Conservation (phyloP, 2,113 vertebrate genomes). For the Trogon surrucura region DNA sequence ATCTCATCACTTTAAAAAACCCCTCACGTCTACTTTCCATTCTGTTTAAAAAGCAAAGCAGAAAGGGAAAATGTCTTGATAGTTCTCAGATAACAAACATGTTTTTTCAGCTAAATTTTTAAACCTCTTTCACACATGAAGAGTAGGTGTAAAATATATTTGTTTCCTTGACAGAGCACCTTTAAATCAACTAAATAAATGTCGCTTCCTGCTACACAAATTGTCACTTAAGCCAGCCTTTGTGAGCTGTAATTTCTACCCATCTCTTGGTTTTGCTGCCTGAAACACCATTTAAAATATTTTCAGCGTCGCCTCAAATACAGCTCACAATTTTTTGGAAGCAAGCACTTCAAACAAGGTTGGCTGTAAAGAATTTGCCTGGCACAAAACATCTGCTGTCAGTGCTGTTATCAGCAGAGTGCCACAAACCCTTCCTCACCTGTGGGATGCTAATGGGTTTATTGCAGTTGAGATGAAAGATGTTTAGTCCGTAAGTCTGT, state of each 20-base stretch:
- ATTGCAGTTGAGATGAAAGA: neutral
- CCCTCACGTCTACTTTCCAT: neutral
- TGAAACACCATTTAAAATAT: neutral
- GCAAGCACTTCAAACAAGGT: neutral
- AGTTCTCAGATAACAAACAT: neutral
- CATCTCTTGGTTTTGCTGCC: neutral
- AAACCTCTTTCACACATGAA: neutral
- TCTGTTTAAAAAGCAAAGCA: neutral
- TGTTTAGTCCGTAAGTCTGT: neutral
- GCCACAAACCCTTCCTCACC: constrained; percentile 5
- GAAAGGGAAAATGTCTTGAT: neutral
- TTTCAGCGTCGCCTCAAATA: neutral
- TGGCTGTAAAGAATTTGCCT: neutral
- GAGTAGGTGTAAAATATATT: constrained; percentile 31
- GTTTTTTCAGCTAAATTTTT: neutral
- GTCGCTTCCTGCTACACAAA: neutral
- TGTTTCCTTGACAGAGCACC: constrained; percentile 13
- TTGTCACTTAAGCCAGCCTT: constrained; percentile 34
- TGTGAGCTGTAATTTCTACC: constrained; percentile 5
- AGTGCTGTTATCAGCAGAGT: neutral
- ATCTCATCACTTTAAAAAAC: neutral
- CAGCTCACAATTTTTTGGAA: neutral
- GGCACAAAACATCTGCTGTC: constrained; percentile 8
- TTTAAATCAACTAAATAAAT: constrained; percentile 40
- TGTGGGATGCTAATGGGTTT: neutral